phyloP scores from a whole-genome alignment of 2,888 invertebrate species.

The Diaphora mendica region DNA sequence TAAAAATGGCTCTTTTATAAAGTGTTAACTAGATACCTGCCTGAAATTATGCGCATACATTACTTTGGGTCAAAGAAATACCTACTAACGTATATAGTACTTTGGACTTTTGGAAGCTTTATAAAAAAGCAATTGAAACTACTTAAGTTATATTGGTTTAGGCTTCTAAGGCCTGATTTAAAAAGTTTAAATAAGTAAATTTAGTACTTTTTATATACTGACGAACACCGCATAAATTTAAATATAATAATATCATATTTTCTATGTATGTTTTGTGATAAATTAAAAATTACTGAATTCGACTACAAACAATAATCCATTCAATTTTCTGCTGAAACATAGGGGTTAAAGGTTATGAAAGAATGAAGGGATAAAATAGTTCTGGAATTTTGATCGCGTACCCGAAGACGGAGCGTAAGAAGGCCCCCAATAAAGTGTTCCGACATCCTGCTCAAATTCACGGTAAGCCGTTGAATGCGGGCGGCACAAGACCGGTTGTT shows the following conservation, averaged over 20 bases:
- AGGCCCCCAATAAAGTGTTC: too few species aligned
- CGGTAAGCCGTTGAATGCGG: too few species aligned
- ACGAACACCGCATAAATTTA: not conserved
- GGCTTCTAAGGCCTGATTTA: not conserved
- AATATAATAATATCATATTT: not conserved
- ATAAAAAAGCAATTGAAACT: constrained; percentile 27
- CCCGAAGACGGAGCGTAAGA: too few species aligned
- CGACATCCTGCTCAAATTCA: too few species aligned
- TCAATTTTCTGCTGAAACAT: too few species aligned
- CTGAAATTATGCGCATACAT: constrained; percentile 58
- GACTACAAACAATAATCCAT: too few species aligned
- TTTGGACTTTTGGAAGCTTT: constrained; percentile 23
- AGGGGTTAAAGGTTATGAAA: too few species aligned
- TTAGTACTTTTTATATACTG: not conserved
- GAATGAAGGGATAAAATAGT: too few species aligned
- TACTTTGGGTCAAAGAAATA: constrained; percentile 51
- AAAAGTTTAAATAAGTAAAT: not conserved
- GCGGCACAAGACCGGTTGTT: too few species aligned
- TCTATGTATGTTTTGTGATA: too few species aligned
- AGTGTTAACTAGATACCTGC: constrained; percentile 54
- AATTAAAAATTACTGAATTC: too few species aligned
- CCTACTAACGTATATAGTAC: constrained; percentile 23
- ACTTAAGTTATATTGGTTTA: constrained; percentile 3
- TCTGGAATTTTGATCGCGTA: too few species aligned
- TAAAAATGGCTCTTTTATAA: constrained; percentile 51